Conservation (phyloP, 2,113 vertebrate species). For the Tamias sibiricus region DNA sequence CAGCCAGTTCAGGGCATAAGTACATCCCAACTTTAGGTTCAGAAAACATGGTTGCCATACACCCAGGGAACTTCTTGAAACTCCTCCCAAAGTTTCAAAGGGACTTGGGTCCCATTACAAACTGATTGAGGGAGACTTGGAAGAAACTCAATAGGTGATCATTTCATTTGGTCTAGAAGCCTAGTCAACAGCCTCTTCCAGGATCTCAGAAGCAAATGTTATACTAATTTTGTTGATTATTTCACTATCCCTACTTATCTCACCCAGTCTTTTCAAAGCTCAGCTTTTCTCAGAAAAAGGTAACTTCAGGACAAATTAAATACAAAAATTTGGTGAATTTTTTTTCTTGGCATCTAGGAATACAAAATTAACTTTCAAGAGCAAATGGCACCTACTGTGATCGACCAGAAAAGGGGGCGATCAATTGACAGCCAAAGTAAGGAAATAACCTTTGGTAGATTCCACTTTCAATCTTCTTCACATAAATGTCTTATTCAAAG, state of each 20-base stretch:
- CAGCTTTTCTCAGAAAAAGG: conserved; percentile 1
- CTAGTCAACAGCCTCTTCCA: neutral
- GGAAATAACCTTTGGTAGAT: neutral
- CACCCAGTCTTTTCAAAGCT: neutral
- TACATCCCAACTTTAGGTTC: neutral
- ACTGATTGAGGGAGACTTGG: neutral
- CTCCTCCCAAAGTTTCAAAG: neutral
- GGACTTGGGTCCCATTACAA: neutral
- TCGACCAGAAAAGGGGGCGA: neutral
- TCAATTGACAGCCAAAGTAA: neutral
- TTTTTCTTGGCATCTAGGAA: conserved; percentile 9
- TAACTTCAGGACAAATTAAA: conserved; percentile 22
- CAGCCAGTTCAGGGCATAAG: neutral
- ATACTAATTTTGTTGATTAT: neutral
- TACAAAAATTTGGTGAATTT: conserved; percentile 22
- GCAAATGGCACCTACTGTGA: neutral
- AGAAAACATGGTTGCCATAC: neutral
- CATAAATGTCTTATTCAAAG: neutral
- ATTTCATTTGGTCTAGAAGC: neutral
- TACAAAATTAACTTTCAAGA: conserved; percentile 46
- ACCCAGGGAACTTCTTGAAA: neutral
- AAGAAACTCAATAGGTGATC: neutral
- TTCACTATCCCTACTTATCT: neutral
- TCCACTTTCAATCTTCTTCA: neutral
- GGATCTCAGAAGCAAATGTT: neutral